Conservation (phyloP, 2,113 vertebrate species). For the Raja brachyura region DNA sequence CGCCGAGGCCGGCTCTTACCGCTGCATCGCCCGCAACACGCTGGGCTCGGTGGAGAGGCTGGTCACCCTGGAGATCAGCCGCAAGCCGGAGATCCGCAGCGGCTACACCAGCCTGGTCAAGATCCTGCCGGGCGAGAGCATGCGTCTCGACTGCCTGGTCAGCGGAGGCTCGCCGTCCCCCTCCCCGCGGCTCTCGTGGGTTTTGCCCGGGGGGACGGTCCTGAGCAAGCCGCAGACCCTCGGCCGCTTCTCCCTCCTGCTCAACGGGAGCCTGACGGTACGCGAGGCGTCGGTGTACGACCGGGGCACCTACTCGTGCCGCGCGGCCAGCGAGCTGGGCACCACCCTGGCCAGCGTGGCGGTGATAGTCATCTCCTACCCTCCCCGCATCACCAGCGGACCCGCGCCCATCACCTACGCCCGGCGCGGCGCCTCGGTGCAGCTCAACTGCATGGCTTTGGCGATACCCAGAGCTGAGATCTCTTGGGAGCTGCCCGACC, state of each 20-base stretch:
- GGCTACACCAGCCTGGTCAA: conserved; percentile 66
- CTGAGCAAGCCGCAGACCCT: conserved; percentile 63
- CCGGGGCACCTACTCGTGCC: conserved; percentile 74
- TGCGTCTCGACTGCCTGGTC: conserved; percentile 68
- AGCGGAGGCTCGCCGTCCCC: conserved; percentile 42
- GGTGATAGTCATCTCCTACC: conserved; percentile 71
- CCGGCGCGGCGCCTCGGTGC: conserved; percentile 61
- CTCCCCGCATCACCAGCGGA: conserved; percentile 73
- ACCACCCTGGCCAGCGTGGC: conserved; percentile 57
- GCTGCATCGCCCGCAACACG: conserved; percentile 66
- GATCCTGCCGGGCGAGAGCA: conserved; percentile 66
- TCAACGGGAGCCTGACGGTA: conserved; percentile 74
- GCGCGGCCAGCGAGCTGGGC: conserved; percentile 60
- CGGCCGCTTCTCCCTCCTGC: conserved; percentile 65
- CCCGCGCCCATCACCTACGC: conserved; percentile 68
- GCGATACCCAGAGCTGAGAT: conserved; percentile 73
- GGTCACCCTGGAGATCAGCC: conserved; percentile 65
- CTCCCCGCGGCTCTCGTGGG: conserved; percentile 63
- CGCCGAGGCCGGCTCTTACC: conserved; percentile 70
- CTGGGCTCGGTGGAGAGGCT: conserved; percentile 61
- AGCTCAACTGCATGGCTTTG: conserved; percentile 69
- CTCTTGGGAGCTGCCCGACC: conserved; percentile 80
- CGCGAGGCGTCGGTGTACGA: conserved; percentile 72
- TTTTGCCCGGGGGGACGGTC: conserved; percentile 65
- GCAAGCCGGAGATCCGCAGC: conserved; percentile 60